A percentile compares a stretch with the other conserved stretches of the same genome.
Evolutionary conservation across 2,797 vertebrate species (phyloP).

Genomic region (Octomys mimax): DNA sequence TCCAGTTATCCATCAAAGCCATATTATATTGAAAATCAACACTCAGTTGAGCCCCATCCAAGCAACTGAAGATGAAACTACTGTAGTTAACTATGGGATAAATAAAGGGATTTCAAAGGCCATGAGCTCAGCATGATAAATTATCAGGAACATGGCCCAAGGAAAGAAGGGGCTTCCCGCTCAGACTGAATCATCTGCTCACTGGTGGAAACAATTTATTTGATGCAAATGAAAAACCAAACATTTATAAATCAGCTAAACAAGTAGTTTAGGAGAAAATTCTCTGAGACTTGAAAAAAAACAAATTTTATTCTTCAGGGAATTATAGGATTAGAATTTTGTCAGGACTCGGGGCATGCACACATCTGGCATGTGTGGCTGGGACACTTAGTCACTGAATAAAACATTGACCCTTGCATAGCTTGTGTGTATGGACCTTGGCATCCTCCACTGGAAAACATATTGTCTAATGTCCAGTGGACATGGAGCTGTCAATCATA

Average conservation of each 20-base stretch:
- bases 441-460: background rate
- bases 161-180: slow-evolving; percentile 59
- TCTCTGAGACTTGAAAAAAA: slow-evolving; percentile 66
- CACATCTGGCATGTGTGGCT: slow-evolving; percentile 68
- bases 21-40: background rate
- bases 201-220: slow-evolving; percentile 72
- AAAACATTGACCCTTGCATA: slow-evolving; percentile 9
- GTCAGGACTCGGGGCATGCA: slow-evolving; percentile 45
- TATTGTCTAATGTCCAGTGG: background rate
- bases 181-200: slow-evolving; percentile 65
- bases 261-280: slow-evolving; percentile 65
- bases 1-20: slow-evolving; percentile 8
- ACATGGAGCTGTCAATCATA: background rate
- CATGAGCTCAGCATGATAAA: slow-evolving; percentile 53
- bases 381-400: slow-evolving; percentile 11
- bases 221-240: slow-evolving; percentile 60
- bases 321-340: slow-evolving; percentile 66
- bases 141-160: slow-evolving; percentile 57
- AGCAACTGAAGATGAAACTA: slow-evolving; percentile 38
- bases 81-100: slow-evolving; percentile 64
- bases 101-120: slow-evolving; percentile 72
- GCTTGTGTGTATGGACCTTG: slow-evolving; percentile 32
- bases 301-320: slow-evolving; percentile 59
- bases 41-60: background rate
- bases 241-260: slow-evolving; percentile 72